Evolutionary conservation across 2,113 vertebrate species (phyloP), one percentile per base, ranked within the genome.

Genomic region (Propithecus coquereli): DNA sequence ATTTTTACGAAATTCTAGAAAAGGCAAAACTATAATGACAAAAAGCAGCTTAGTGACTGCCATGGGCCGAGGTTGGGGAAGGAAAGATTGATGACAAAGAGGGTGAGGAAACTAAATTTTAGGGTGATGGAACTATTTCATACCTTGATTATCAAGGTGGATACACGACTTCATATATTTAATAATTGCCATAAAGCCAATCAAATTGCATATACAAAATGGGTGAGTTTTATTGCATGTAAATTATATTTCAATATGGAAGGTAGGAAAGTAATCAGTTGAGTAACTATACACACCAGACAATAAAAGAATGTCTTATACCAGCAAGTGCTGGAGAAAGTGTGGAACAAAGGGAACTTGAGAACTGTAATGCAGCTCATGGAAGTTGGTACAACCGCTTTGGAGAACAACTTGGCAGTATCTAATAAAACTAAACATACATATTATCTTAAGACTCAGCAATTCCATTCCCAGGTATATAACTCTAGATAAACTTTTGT

Each of bases 1-100:
- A 81, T 59, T 85, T 70, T 70, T 82, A 81, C 52, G 68, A 76
- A 94, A 87, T 91, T 91, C 52, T 65, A 87, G 40, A 89, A 92
- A 94, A 92, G 43, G 79, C 25, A 94, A 89, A 95, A 89, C 71
- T n/a, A 30, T 27, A 50, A 9, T 74, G 34, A 89, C 40, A 68
- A 66, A 92, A 93, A 52, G 37, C 18, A 85, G 40, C 40, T 88
- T 47, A 32, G 34, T 43, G 71, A 40, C 0, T 81, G 80, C 68
- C 37, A 52, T 5, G 16, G n/a, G 6, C 9, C 73, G 32, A 25
- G 25, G 34, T 0, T 74, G 27, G 11, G 20, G 37, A 85, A 43
- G 22, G 18, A 45, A 68, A 45, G 50, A 90, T 2, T 3, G 6
- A 68, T n/a, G 40, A 40, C 25, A 79, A 61, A 88, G 47, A 66